Evolutionary conservation across 2,113 vertebrate genomes (phyloP), one percentile per base, ranked within the genome.

Genomic region (Bubo bubo): DNA sequence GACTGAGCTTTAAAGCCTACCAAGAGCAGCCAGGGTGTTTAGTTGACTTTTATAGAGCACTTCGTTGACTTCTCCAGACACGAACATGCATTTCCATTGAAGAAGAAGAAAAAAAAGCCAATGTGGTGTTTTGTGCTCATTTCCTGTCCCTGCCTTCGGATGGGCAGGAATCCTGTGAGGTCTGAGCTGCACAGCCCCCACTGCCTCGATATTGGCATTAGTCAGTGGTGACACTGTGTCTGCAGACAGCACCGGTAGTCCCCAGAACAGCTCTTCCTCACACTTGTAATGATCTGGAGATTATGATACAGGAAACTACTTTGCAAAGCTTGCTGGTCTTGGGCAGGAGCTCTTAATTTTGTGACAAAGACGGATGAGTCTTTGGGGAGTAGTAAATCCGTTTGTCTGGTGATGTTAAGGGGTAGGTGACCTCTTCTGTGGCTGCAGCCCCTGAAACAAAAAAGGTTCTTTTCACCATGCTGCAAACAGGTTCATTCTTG

Each of bases 231-330:
- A 98, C 98, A 95, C 55, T 86, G 60, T 97, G 97, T 98, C 98
- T 97, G 96, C 94, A 70, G 62, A 79, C 76, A 68, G 77, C 23
- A 62, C 95, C 18, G 28, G 92, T 94, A 92, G 45, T 88, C 97
- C 84, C 79, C 80, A 88, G 95, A 92, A 95, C 86, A 97, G 95
- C 91, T 98, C 95, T 97, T 98, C 97, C 97, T 98, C 88, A 79
- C 96, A 80, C 95, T 98, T 98, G 93, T 72, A 96, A 97, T 95
- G 97, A 96, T 97, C 96, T 97, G 92, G 95, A 98, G 97, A 79
- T 97, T 97, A 90, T 96, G 95, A 88, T 93, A 97, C 98, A 98
- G 98, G 98, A 98, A 98, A 97, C 97, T 86, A 75, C 96, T 97
- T 95, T 98, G 98, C 97, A 97, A 88, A 85, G 97, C 95, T 98